These are phyloP conservation scores for Percopsis omiscomaycus DNA, from an alignment of 2,797 vertebrate genomes.

Conservation along the genomic window DNA sequence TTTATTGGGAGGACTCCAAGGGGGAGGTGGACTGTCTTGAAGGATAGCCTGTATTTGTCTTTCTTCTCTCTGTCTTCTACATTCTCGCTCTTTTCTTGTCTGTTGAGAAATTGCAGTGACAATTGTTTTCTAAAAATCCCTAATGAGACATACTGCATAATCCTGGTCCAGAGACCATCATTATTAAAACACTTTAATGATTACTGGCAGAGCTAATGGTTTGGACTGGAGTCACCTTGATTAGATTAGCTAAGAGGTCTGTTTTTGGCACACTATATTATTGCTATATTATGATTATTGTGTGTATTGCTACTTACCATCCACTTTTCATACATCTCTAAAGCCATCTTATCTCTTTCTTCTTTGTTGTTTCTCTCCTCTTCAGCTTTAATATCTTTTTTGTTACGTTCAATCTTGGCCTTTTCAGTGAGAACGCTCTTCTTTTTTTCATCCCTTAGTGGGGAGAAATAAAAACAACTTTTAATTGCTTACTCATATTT, in stretches of 20 bases:
- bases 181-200: neutral
- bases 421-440: constrained; percentile 79
- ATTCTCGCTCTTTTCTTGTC: constrained; percentile 83
- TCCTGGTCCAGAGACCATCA: neutral
- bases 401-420: constrained; percentile 65
- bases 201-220: neutral
- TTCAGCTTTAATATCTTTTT: constrained; percentile 73
- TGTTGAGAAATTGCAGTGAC: constrained; percentile 53
- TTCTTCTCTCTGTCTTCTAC: constrained; percentile 77
- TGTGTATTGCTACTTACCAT: constrained; percentile 78
- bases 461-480: constrained; percentile 1
- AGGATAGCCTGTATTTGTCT: constrained; percentile 74
- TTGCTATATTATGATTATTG: too few species aligned
- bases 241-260: too few species aligned
- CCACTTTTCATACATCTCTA: constrained; percentile 89
- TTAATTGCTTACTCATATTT: neutral
- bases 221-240: neutral
- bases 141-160: neutral
- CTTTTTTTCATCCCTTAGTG: constrained; percentile 85
- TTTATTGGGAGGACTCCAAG: constrained; percentile 93
- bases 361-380: constrained; percentile 81
- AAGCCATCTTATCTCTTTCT: constrained; percentile 82
- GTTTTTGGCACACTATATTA: too few species aligned
- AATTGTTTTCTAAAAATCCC: neutral
- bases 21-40: constrained; percentile 73